Conservation (phyloP, 2,797 vertebrate genomes). For the Crocidura indochinensis region DNA sequence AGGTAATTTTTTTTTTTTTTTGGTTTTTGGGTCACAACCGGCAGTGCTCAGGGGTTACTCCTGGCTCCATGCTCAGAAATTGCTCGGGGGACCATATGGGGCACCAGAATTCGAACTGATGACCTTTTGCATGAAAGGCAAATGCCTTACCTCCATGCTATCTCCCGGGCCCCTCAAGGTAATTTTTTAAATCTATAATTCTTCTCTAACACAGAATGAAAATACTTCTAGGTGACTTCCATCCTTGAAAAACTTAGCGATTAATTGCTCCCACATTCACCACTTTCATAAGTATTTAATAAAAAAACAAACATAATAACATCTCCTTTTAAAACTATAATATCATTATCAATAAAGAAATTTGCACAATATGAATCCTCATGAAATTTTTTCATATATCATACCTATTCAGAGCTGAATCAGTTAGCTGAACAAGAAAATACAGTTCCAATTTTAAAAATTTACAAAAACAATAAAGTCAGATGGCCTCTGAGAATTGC, state of each 20-base stretch:
- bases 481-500: background rate
- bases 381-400: background rate
- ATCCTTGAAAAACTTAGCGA: background rate
- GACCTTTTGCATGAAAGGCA: too few relatives aligned
- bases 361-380: background rate
- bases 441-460: too few relatives aligned
- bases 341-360: background rate
- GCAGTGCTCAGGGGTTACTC: too few relatives aligned
- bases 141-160: too few relatives aligned
- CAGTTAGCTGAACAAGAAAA: background rate
- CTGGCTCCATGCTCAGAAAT: too few relatives aligned
- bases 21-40: too few relatives aligned
- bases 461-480: conserved; percentile 25
- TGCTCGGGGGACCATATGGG: too few relatives aligned
- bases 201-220: background rate
- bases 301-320: background rate
- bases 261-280: background rate
- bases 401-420: background rate
- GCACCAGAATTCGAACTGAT: too few relatives aligned
- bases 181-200: background rate
- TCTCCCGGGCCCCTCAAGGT: too few relatives aligned
- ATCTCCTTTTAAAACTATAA: background rate
- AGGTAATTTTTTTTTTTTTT: conserved; percentile 11
- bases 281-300: conserved; percentile 16
- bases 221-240: background rate